phyloP scores from a whole-genome alignment of 2,888 invertebrate genomes.

The Galeruca laticollis region DNA sequence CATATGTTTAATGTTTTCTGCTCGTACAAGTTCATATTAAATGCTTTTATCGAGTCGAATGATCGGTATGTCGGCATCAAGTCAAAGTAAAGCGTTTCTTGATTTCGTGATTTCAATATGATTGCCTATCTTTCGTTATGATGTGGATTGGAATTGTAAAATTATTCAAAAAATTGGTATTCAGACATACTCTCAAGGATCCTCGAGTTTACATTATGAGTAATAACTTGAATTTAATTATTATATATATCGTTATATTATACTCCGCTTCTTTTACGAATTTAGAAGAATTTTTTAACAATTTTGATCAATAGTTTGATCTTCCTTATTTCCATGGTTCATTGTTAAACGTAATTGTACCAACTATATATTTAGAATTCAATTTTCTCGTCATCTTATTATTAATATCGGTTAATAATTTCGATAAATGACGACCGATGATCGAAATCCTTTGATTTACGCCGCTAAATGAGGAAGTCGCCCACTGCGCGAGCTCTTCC shows the following conservation, averaged over 20 bases:
- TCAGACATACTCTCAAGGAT: background rate
- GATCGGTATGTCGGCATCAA: slow-evolving; percentile 43
- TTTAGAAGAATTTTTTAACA: too few relatives aligned
- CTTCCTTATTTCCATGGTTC: too few relatives aligned
- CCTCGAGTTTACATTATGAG: slow-evolving; percentile 2
- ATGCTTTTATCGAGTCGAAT: slow-evolving; percentile 40
- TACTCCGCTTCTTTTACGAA: too few relatives aligned
- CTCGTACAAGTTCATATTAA: background rate
- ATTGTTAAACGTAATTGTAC: too few relatives aligned
- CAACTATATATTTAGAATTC: slow-evolving; percentile 5
- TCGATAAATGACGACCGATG: slow-evolving; percentile 46
- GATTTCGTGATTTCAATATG: slow-evolving; percentile 39
- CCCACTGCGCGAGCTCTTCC: slow-evolving; percentile 48
- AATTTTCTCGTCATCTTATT: slow-evolving; percentile 37
- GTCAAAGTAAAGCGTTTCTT: slow-evolving; percentile 37
- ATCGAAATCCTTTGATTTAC: slow-evolving; percentile 51
- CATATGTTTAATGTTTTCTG: background rate
- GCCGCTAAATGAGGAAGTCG: slow-evolving; percentile 48
- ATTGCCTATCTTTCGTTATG: slow-evolving; percentile 32
- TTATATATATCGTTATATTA: too few relatives aligned
- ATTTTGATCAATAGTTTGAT: too few relatives aligned
- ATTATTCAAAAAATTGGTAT: slow-evolving; percentile 30
- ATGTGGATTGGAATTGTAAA: slow-evolving; percentile 34
- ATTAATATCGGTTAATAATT: slow-evolving; percentile 51
- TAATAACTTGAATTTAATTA: slow-evolving; percentile 9